Evolutionary conservation across 2,113 vertebrate genomes (phyloP).

Genomic region (Archocentrus centrarchus): DNA sequence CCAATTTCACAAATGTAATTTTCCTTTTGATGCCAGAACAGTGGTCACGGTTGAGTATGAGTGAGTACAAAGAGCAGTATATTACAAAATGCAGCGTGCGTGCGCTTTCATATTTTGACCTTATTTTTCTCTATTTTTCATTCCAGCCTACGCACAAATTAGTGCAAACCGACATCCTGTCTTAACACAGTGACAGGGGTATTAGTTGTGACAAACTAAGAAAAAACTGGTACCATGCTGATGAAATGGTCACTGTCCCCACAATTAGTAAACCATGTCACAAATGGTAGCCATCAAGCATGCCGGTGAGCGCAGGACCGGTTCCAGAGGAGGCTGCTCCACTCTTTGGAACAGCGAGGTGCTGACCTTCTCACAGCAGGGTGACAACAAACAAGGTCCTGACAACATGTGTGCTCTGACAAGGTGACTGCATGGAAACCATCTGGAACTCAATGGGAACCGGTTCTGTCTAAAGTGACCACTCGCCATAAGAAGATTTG

Average conservation of each 20-base stretch:
- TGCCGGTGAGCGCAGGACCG: constrained; percentile 14
- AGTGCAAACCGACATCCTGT: not conserved
- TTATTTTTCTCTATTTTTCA: not conserved
- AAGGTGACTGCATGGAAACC: constrained; percentile 35
- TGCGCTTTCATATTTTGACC: not conserved
- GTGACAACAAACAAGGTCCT: constrained; percentile 5
- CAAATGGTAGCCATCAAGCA: constrained; percentile 4
- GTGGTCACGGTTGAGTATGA: constrained; percentile 4
- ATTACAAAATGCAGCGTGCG: not conserved
- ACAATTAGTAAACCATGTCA: constrained; percentile 33
- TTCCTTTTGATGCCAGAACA: constrained; percentile 13
- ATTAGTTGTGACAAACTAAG: not conserved
- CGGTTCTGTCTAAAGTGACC: constrained; percentile 10
- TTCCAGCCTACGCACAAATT: not conserved
- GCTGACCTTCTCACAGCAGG: constrained; percentile 67
- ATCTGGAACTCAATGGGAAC: constrained; percentile 30
- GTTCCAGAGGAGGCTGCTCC: constrained; percentile 25
- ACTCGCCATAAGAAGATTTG: not conserved
- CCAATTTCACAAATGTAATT: constrained; percentile 36
- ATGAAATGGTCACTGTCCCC: not conserved
- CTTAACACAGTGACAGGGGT: not conserved
- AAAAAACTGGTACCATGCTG: not conserved
- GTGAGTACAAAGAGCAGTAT: not conserved
- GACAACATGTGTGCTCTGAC: constrained; percentile 61
- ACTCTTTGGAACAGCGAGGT: constrained; percentile 29